Evolutionary conservation across 2,113 vertebrate species (phyloP), one percentile per base, ranked within the genome.

Genomic region (Cichladusa arquata): DNA sequence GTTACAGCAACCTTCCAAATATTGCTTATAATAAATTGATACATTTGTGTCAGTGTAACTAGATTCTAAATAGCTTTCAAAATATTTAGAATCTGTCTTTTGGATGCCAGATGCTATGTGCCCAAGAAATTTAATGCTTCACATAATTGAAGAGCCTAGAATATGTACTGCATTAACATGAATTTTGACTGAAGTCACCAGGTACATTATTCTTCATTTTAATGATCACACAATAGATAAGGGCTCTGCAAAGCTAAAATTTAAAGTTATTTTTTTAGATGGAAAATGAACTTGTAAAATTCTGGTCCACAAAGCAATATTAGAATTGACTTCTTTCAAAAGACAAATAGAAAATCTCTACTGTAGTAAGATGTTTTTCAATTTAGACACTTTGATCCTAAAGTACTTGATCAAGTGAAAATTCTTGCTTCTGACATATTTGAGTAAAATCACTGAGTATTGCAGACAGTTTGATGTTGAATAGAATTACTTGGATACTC

Each of bases 201-300:
- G 19, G 38, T 36, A 84, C 34, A 80, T 86, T 92, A 94, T 86
- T 92, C 44, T 81, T 96, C 66, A 61, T 81, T 82, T 71, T 72
- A 86, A 88, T 64, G 50, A 88, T 95, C 53, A 69, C 60, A 81
- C 47, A 71, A 87, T 19, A 95, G 47, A 96, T 73, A 69, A 90
- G 90, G 14, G 48, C 48, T 78, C 16, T 23, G 54, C 19, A 67
- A 78, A 57, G 26, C 44, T 69, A 80, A 93, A 96, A 93, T 94
- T 92, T 69, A 44, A 54, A 64, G 92, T 94, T 67, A 88, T 80
- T 93, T 96, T 95, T 85, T 94, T 92, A 85, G 62, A 66, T 51
- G 48, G 78, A 87, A 91, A 95, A 90, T 91, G n/a, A 97, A 93
- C 93, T 96, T 95, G 38, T 91, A 84, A 96, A 93, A 73, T 54